Percentiles rank a stretch among this genome's conserved stretches.
phyloP scores from a whole-genome alignment of 2,888 invertebrate genomes.

The Lottia scabra region DNA sequence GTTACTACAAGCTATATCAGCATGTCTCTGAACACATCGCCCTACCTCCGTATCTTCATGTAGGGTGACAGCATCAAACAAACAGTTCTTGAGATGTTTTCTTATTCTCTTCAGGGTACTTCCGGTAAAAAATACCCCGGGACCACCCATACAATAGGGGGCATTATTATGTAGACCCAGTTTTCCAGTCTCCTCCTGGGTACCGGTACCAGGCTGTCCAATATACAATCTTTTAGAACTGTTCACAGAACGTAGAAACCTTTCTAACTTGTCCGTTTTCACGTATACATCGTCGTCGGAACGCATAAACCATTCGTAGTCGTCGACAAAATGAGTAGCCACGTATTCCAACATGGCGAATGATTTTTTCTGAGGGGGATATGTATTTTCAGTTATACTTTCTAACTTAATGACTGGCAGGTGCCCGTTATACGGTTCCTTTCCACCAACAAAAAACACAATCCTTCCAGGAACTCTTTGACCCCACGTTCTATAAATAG shows the following conservation, averaged over 20 bases:
- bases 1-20: conserved; percentile 89
- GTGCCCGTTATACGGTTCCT: conserved; percentile 76
- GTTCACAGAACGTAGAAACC: conserved; percentile 86
- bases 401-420: conserved; percentile 76
- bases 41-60: conserved; percentile 99
- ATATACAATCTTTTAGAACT: conserved; percentile 88
- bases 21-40: conserved; percentile 90
- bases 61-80: conserved; percentile 89
- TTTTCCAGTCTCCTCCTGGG: conserved; percentile 82
- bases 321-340: conserved; percentile 80
- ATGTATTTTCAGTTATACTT: conserved; percentile 90
- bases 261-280: conserved; percentile 83
- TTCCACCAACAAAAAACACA: conserved; percentile 81
- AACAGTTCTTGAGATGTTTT: conserved; percentile 89
- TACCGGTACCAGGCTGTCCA: conserved; percentile 72
- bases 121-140: conserved; percentile 90
- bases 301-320: conserved; percentile 93
- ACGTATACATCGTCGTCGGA: conserved; percentile 98
- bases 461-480: conserved; percentile 87
- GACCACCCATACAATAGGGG: conserved; percentile 99
- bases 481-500: conserved; percentile 94
- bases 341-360: conserved; percentile 91
- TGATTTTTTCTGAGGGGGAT: conserved; percentile 98
- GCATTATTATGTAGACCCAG: conserved; percentile 79
- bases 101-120: conserved; percentile 82